A percentile compares a stretch with the other conserved stretches of the same genome.
Evolutionary conservation across 2,113 vertebrate species (phyloP).

Genomic region (Alexandromys fortis): DNA sequence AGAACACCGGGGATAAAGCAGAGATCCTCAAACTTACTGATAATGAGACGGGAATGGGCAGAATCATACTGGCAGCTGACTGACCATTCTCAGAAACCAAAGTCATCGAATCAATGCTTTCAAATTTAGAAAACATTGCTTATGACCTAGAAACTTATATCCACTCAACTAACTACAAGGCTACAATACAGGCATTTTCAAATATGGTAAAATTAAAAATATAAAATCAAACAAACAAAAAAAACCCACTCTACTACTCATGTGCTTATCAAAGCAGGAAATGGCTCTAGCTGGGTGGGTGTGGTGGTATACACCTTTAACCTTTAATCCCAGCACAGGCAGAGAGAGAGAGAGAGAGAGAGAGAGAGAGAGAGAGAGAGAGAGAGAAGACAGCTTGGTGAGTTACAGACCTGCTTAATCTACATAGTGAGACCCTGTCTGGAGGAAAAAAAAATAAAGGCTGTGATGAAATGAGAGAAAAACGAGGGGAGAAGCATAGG

Average conservation of each 20-base stretch:
- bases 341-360: neutral
- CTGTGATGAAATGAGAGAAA: neutral
- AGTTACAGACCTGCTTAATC: neutral
- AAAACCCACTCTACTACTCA: no score
- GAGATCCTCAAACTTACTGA: neutral
- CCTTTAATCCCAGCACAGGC: neutral
- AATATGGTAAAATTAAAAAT: neutral
- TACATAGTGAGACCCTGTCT: neutral
- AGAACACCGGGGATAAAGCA: neutral
- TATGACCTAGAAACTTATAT: neutral
- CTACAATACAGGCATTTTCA: neutral
- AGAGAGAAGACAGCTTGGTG: no score
- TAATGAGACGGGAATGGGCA: neutral
- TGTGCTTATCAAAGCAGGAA: no score
- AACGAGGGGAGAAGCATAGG: neutral
- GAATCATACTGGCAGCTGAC: neutral
- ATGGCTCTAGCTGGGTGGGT: no score
- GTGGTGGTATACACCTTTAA: neutral
- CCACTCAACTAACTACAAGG: neutral
- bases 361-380: no score
- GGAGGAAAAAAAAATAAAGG: neutral
- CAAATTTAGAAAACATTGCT: neutral
- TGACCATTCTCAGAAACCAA: neutral
- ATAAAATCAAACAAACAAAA: neutral
- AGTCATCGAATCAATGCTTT: neutral